Conservation (phyloP, 2,797 vertebrate genomes). For the Hafferia zeledoni region DNA sequence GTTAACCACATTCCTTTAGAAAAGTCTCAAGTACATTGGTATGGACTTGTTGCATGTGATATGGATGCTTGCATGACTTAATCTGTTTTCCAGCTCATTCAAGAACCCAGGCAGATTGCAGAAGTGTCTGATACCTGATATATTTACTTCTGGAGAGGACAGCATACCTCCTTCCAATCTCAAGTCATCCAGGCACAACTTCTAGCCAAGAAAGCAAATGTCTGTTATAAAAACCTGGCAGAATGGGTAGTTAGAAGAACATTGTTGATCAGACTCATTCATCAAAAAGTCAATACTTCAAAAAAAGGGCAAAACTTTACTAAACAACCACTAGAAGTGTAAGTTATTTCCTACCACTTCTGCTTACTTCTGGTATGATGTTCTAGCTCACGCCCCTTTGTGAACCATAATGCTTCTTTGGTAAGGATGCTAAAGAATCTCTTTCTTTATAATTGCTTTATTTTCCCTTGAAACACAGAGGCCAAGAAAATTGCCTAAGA, state of each 20-base stretch:
- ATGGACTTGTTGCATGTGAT: not conserved
- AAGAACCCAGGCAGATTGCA: not conserved
- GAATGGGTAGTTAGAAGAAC: not conserved
- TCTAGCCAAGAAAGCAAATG: not conserved
- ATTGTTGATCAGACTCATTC: not conserved
- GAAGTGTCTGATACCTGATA: not conserved
- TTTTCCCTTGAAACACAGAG: not conserved
- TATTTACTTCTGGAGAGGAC: not conserved
- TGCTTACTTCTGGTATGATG: not conserved
- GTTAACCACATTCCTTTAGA: not conserved
- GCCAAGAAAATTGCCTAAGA: not conserved
- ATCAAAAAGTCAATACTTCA: not conserved
- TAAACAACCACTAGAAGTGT: not conserved
- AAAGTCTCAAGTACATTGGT: not conserved
- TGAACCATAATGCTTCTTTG: not conserved
- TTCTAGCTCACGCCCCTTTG: not conserved
- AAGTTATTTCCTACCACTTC: not conserved
- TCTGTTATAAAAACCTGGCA: not conserved
- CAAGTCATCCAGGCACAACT: not conserved
- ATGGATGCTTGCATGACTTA: not conserved
- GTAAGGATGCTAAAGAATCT: not conserved
- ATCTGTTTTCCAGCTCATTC: slow-evolving; percentile 16
- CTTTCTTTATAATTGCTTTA: not conserved
- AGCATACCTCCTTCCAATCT: not conserved
- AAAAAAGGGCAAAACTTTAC: not conserved